phyloP scores from a whole-genome alignment of 2,888 invertebrate genomes.

The Argyresthia goedartella region DNA sequence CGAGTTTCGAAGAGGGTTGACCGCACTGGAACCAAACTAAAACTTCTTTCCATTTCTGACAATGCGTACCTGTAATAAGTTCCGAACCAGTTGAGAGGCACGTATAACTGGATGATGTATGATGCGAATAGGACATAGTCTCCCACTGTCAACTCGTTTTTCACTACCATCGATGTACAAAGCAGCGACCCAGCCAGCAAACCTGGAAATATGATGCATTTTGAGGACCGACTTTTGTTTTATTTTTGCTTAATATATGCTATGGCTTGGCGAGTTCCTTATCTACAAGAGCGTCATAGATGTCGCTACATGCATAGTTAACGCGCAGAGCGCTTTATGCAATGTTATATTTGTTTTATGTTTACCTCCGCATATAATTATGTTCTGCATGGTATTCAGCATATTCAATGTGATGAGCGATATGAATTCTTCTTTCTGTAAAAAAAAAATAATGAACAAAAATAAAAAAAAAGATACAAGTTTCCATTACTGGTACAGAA shows the following conservation, averaged over 20 bases:
- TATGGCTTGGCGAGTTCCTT: too few relatives aligned
- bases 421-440: slow-evolving; percentile 90
- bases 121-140: slow-evolving; percentile 97
- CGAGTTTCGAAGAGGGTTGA: too few relatives aligned
- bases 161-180: slow-evolving; percentile 88
- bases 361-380: slow-evolving; percentile 81
- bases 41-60: too few relatives aligned
- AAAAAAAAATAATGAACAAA: too few relatives aligned
- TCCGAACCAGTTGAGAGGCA: slow-evolving; percentile 97
- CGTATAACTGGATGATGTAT: slow-evolving; percentile 94
- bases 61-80: slow-evolving; percentile 89
- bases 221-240: too few relatives aligned
- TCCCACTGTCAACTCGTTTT: slow-evolving; percentile 84
- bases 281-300: too few relatives aligned
- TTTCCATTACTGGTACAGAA: too few relatives aligned
- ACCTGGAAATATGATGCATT: slow-evolving; percentile 53
- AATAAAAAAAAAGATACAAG: slow-evolving; percentile 7
- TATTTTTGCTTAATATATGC: too few relatives aligned
- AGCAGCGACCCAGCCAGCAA: slow-evolving; percentile 89
- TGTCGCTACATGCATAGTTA: too few relatives aligned
- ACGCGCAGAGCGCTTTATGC: too few relatives aligned
- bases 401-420: slow-evolving; percentile 88
- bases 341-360: too few relatives aligned
- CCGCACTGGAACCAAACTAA: too few relatives aligned
- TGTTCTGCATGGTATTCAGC: slow-evolving; percentile 91